Evolutionary conservation across 2,113 vertebrate genomes (phyloP).

Genomic region (Aldabrachelys gigantea): DNA sequence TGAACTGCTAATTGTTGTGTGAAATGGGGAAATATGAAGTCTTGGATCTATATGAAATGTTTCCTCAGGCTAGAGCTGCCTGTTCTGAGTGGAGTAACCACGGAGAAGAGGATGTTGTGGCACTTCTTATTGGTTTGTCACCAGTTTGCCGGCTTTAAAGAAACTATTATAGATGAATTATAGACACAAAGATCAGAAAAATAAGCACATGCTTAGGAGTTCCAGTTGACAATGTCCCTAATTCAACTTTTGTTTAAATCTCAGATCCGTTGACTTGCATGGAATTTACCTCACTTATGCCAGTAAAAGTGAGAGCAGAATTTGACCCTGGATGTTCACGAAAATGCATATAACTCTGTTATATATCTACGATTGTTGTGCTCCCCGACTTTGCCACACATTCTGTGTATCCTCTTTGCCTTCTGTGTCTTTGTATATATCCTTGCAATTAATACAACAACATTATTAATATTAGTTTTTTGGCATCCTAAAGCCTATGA

Average conservation of each 20-base stretch:
- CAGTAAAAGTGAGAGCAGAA: background rate
- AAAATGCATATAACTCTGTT: background rate
- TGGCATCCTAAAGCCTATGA: background rate
- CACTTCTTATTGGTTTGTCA: background rate
- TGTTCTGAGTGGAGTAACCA: background rate
- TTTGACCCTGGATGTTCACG: background rate
- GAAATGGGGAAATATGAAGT: constrained; percentile 31
- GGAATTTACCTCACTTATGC: background rate
- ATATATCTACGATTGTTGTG: background rate
- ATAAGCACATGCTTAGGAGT: background rate
- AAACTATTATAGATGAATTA: background rate
- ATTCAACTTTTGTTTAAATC: background rate
- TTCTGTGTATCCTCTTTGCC: background rate
- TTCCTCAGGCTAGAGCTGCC: background rate
- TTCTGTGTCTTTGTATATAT: background rate
- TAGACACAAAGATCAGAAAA: background rate
- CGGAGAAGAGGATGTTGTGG: background rate
- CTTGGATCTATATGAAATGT: background rate
- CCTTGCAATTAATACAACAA: background rate
- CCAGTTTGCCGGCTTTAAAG: background rate
- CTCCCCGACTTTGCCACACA: accelerated
- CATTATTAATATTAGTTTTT: background rate
- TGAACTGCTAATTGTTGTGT: constrained; percentile 10
- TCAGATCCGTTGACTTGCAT: background rate
- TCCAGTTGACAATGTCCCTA: background rate